These are phyloP conservation scores for Cantharis rustica DNA, from an alignment of 2,888 invertebrate species.

Conservation along the genomic window DNA sequence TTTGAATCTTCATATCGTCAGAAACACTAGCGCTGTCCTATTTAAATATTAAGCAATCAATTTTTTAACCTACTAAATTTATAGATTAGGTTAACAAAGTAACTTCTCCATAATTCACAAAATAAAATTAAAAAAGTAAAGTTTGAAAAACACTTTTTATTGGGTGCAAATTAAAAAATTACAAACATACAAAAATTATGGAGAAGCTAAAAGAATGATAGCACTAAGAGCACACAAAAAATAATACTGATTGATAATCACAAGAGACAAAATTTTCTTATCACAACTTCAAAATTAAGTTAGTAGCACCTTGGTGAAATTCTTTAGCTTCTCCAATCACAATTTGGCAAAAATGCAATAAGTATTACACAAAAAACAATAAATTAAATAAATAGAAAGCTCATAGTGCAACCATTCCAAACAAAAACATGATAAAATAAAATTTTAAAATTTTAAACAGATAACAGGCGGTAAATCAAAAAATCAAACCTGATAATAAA, in stretches of 20 bases:
- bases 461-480: constrained; percentile 25
- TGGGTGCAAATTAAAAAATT: constrained; percentile 40
- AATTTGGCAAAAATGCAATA: constrained; percentile 12
- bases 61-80: background rate
- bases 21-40: constrained; percentile 5
- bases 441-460: constrained; percentile 34
- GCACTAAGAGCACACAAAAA: constrained; percentile 44
- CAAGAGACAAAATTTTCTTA: constrained; percentile 10
- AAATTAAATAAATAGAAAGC: constrained; percentile 38
- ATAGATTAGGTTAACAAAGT: constrained; percentile 16
- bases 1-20: constrained; percentile 41
- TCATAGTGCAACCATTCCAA: constrained; percentile 50
- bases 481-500: constrained; percentile 5
- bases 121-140: constrained; percentile 43
- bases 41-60: background rate
- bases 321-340: constrained; percentile 50
- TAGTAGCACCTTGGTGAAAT: constrained; percentile 25
- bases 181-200: constrained; percentile 41
- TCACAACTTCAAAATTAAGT: constrained; percentile 19
- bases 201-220: constrained; percentile 55
- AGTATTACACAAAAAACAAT: constrained; percentile 30
- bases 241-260: constrained; percentile 23
- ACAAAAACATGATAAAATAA: background rate
- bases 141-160: constrained; percentile 28
- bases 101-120: constrained; percentile 48